Percentiles rank a stretch among this genome's conserved stretches.
Conservation (phyloP, 2,113 vertebrate genomes). For the Cyanistes caeruleus region DNA sequence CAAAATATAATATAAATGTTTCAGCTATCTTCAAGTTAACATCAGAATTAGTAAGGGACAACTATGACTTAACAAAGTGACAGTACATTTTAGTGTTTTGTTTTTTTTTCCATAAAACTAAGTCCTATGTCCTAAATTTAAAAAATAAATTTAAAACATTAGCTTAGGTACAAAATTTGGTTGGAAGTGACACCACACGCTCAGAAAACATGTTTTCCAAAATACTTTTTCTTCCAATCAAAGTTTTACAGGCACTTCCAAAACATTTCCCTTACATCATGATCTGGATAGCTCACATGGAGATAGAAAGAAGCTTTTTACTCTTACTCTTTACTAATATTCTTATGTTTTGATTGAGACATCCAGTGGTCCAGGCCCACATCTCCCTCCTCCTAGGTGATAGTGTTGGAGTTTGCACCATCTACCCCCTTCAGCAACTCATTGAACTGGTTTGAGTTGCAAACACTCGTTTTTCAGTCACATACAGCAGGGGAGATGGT, state of each 20-base stretch:
- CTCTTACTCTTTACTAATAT: not conserved
- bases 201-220: not conserved
- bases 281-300: not conserved
- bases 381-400: not conserved
- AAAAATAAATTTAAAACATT: not conserved
- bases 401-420: not conserved
- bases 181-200: not conserved
- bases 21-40: not conserved
- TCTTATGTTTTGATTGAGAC: not conserved
- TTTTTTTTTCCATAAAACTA: not conserved
- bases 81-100: not conserved
- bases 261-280: not conserved
- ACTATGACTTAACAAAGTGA: not conserved
- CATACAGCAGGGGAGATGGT: not conserved
- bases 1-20: not conserved
- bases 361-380: not conserved
- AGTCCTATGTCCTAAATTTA: not conserved
- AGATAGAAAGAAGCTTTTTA: not conserved
- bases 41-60: not conserved
- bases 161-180: not conserved
- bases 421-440: not conserved
- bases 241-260: not conserved
- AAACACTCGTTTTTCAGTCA: not conserved
- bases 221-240: not conserved
- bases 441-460: not conserved